These are phyloP conservation scores for Heliopora coerulea DNA, from an alignment of 92 coral and sea anemone genomes.

Conservation along the genomic window DNA sequence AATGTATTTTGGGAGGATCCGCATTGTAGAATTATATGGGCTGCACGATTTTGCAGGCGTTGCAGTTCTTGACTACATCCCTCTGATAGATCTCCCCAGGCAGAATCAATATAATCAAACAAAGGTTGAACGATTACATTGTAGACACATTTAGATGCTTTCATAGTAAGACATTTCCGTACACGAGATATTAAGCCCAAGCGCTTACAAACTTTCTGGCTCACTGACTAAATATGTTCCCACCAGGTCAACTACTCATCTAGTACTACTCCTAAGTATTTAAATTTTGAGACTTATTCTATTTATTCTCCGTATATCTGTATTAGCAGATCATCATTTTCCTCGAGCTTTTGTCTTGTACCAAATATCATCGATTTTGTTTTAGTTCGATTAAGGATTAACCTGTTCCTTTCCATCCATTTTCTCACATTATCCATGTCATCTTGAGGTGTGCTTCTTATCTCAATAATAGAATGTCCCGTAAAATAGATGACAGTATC, in stretches of 20 bases:
- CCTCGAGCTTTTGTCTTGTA: slow-evolving; percentile 38
- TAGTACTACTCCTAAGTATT: too few relatives aligned
- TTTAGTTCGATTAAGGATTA: slow-evolving; percentile 31
- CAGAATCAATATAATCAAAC: slow-evolving; percentile 15
- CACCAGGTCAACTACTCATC: too few relatives aligned
- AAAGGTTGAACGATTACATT: not conserved
- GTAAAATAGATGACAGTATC: too few relatives aligned
- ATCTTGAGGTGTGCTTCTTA: too few relatives aligned
- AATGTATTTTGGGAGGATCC: not conserved
- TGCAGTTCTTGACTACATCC: slow-evolving; percentile 27
- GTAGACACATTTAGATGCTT: too few relatives aligned
- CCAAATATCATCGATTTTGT: slow-evolving; percentile 53
- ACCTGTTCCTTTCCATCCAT: slow-evolving; percentile 1
- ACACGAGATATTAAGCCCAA: slow-evolving; percentile 30
- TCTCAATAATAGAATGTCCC: too few relatives aligned
- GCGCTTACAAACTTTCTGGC: too few relatives aligned
- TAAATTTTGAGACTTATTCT: too few relatives aligned
- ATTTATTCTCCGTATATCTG: slow-evolving; percentile 19
- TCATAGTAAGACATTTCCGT: slow-evolving; percentile 22
- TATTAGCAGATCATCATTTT: not conserved
- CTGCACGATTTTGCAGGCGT: too few relatives aligned
- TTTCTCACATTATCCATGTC: not conserved
- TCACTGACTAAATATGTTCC: too few relatives aligned
- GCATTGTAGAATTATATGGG: too few relatives aligned
- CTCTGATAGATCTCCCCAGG: slow-evolving; percentile 29